Base-by-base conservation (phyloP, 2,113 vertebrate species). In the Meriones unguiculatus region DNA sequence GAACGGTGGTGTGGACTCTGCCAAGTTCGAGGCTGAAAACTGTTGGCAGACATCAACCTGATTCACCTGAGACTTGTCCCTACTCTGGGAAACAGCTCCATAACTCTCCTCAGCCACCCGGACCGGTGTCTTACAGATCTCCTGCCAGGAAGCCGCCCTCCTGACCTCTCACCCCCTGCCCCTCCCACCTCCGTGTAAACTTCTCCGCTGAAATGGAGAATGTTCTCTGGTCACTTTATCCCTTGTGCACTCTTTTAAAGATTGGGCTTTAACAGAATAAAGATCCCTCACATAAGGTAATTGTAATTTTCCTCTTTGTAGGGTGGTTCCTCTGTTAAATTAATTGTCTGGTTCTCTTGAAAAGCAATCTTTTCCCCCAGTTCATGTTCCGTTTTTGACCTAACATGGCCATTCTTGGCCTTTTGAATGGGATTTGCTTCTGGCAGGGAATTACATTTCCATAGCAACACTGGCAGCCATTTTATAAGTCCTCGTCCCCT, bases 391-490 rank as follows among this genome's bases (percentile, higher is more conserved):
- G 0, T 64, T 89, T 90, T 91, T 97, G 97, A 98, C 97, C 97
- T 97, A 97, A 97, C 97, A 96, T 57, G 89, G 93, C 93, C 94
- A 97, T 87, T 91, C 93, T 97, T 97, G 97, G 97, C 97, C 97
- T 97, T 95, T 91, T 50, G 94, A 88, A 93, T 77, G 92, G 95
- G 92, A 97, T 96, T 96, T 97, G 87, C 95, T 90, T 94, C 96
- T 95, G 59, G 96, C 87, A 3, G 18, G 95, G 97, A 97, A 97
- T 97, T 97, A 85, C 87, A 96, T 97, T 96, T 97, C 97, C 97
- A 95, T 96, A 94, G 97, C 95, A 97, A 98, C 65, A n/a, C 78
- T 32, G 46, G 91, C 84, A 54, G 76, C 96, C 97, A 92, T 95
- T 35, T 95, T 90, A 20, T 25, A 57, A 17, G 85, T 13, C 0